phyloP scores from a whole-genome alignment of 2,888 invertebrate species.

The Clanis bilineata region DNA sequence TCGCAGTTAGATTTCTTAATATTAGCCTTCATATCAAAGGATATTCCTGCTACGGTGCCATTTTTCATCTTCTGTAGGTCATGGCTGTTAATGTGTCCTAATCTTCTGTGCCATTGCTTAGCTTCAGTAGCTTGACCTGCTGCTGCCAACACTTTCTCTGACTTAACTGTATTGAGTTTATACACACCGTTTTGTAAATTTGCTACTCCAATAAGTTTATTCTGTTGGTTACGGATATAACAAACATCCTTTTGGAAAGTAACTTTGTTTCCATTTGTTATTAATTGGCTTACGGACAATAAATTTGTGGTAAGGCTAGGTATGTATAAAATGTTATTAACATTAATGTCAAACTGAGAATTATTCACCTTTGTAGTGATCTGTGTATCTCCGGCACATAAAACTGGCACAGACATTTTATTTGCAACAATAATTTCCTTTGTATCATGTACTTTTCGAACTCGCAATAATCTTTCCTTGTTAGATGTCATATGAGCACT shows the following conservation, averaged over 20 bases:
- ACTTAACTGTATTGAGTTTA: slow-evolving; percentile 20
- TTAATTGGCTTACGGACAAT: slow-evolving; percentile 11
- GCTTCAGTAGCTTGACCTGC: no score
- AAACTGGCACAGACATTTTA: background rate
- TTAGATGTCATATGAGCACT: no score
- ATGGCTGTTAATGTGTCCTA: slow-evolving; percentile 24
- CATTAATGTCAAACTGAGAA: background rate
- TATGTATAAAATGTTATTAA: background rate
- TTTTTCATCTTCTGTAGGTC: slow-evolving; percentile 23
- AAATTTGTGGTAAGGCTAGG: background rate
- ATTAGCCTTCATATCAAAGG: background rate
- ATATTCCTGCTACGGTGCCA: slow-evolving; percentile 20
- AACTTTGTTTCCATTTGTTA: slow-evolving; percentile 22
- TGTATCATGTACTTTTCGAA: no score
- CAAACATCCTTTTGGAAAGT: slow-evolving; percentile 6
- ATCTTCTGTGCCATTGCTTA: slow-evolving; percentile 23
- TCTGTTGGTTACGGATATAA: slow-evolving; percentile 17
- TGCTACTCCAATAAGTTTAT: slow-evolving; percentile 16
- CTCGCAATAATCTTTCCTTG: no score
- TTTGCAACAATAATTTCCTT: no score
- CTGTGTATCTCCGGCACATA: background rate
- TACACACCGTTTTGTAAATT: slow-evolving; percentile 20
- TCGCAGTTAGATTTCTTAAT: background rate
- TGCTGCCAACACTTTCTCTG: no score
- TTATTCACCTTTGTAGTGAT: background rate